Evolutionary conservation across 92 coral and sea anemone species (phyloP).

Genomic region (Palythoa heliodiscus): DNA sequence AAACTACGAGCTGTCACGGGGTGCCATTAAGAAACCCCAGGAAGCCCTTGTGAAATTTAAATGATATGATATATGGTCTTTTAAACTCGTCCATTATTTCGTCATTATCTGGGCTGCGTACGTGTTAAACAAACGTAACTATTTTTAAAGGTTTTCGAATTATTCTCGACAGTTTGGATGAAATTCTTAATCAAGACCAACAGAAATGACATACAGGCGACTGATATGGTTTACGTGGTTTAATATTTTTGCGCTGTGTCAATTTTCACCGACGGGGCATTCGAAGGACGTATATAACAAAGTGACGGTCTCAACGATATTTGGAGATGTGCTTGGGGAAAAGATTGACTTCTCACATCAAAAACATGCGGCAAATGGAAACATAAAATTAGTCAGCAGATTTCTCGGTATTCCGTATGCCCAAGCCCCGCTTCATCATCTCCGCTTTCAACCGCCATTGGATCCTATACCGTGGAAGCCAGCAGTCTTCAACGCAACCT

Average conservation of each 20-base stretch:
- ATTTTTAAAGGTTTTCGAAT: background rate
- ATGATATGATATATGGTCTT: background rate
- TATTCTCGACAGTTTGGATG: background rate
- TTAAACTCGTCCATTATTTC: background rate
- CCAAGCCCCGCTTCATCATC: conserved; percentile 65
- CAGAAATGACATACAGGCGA: background rate
- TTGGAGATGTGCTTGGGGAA: conserved; percentile 27
- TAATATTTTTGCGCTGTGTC: background rate
- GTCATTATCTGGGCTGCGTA: background rate
- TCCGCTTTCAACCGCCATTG: conserved; percentile 74
- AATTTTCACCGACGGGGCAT: background rate
- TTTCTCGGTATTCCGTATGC: conserved; percentile 88
- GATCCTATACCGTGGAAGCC: conserved; percentile 65
- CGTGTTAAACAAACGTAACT: background rate
- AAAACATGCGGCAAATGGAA: conserved; percentile 23
- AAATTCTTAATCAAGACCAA: background rate
- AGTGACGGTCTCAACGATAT: conserved; percentile 16
- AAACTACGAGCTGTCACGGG: background rate
- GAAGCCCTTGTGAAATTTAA: background rate
- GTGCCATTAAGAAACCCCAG: conserved; percentile 3
- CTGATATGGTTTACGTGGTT: background rate
- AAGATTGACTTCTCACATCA: conserved; percentile 1
- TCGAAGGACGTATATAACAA: background rate
- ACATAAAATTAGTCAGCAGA: conserved; percentile 59
- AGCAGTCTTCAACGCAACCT: conserved; percentile 64